Evolutionary conservation across 2,888 invertebrate species (phyloP).

Genomic region (Phlogophora meticulosa): DNA sequence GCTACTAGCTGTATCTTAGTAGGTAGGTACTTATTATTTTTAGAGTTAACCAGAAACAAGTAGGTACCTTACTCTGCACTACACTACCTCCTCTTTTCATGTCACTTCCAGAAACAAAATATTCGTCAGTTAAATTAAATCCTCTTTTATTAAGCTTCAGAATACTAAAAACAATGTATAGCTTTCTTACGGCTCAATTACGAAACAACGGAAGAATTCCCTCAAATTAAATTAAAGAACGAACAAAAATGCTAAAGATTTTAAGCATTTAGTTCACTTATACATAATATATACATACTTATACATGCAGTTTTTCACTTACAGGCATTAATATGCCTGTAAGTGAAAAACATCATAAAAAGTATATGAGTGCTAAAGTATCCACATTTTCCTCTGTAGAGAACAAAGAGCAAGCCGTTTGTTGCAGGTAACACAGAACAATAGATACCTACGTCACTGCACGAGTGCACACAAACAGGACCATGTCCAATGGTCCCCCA

Average conservation of each 20-base stretch:
- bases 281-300: no score
- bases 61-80: constrained; percentile 15
- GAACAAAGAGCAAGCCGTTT: constrained; percentile 10
- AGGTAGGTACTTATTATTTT: constrained; percentile 5
- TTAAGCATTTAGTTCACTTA: background rate
- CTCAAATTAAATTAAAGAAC: no score
- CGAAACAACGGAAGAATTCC: constrained; percentile 12
- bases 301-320: no score
- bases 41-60: constrained; percentile 23
- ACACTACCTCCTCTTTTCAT: constrained; percentile 54
- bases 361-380: background rate
- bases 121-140: constrained; percentile 28
- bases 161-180: constrained; percentile 28
- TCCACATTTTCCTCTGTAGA: constrained; percentile 3
- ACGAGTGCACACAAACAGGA: constrained; percentile 44
- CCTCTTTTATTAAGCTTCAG: constrained; percentile 35
- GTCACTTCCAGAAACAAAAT: constrained; percentile 38
- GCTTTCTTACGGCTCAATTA: constrained; percentile 23
- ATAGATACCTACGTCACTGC: constrained; percentile 19
- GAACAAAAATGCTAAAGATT: no score
- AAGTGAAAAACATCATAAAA: no score
- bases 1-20: background rate
- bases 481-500: constrained; percentile 31
- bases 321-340: no score
- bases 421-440: constrained; percentile 27